Percentiles rank a stretch among this genome's conserved stretches.
Conservation (phyloP, 2,797 vertebrate genomes). For the Lacerta viridis region DNA sequence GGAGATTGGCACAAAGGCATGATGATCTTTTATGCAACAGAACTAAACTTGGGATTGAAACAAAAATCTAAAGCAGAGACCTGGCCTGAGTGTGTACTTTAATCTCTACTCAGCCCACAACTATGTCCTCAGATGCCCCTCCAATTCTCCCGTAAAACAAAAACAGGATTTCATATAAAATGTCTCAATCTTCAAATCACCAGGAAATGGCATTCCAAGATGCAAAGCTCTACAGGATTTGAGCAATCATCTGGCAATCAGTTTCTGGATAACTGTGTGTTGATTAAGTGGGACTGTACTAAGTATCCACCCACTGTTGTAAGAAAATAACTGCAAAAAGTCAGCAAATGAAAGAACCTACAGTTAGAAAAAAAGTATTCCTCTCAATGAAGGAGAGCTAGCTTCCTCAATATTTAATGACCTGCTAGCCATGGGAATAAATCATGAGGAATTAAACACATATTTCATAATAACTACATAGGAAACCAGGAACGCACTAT, state of each 20-base stretch:
- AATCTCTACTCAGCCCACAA: background rate
- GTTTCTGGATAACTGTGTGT: constrained; percentile 39
- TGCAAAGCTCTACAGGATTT: background rate
- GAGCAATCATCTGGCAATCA: constrained; percentile 27
- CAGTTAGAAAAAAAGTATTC: constrained; percentile 22
- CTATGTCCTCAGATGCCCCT: background rate
- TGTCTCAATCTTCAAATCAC: background rate
- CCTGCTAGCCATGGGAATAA: constrained; percentile 27
- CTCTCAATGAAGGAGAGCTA: constrained; percentile 41
- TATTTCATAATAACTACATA: constrained; percentile 41
- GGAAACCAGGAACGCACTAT: constrained; percentile 11
- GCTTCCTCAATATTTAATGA: constrained; percentile 45
- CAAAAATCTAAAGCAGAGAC: background rate
- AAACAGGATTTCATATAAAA: constrained; percentile 7
- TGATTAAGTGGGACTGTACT: constrained; percentile 41
- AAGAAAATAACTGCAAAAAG: constrained; percentile 31
- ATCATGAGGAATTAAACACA: constrained; percentile 10
- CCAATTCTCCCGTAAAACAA: constrained; percentile 7
- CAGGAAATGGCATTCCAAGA: constrained; percentile 26
- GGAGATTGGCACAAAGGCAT: background rate
- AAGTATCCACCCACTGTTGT: constrained; percentile 6
- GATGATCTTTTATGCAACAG: no score
- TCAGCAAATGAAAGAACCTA: constrained; percentile 7
- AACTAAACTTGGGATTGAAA: background rate
- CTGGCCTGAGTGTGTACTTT: background rate